These are phyloP conservation scores for Drosophila parthenogenetica DNA, from an alignment of 2,888 invertebrate genomes.

Conservation along the genomic window DNA sequence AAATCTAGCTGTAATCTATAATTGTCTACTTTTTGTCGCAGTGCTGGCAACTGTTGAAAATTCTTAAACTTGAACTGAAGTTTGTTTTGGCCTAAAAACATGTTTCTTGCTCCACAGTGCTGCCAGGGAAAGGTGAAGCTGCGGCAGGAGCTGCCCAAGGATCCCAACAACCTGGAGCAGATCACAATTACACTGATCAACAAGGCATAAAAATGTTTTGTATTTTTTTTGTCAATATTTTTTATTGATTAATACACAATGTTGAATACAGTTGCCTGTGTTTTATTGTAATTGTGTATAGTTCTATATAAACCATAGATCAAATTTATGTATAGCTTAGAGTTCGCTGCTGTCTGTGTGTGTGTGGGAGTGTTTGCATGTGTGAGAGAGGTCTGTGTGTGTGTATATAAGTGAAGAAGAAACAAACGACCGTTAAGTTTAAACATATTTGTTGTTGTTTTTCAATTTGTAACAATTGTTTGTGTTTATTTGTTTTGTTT, in stretches of 20 bases:
- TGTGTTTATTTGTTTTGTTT: constrained; percentile 41
- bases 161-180: not conserved
- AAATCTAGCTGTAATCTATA: too few species aligned
- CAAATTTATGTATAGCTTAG: constrained; percentile 20
- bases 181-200: constrained; percentile 16
- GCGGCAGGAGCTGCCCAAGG: not conserved
- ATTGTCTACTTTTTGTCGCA: not conserved
- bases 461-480: constrained; percentile 59
- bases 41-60: not conserved
- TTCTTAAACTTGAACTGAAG: too few species aligned
- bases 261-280: constrained; percentile 33
- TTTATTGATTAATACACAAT: constrained; percentile 54
- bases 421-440: constrained; percentile 50
- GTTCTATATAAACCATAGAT: constrained; percentile 27
- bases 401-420: constrained; percentile 23
- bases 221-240: constrained; percentile 36
- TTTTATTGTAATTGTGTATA: constrained; percentile 20
- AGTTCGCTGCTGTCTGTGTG: constrained; percentile 1
- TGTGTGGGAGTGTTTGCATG: constrained; percentile 18
- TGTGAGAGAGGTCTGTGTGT: constrained; percentile 13
- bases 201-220: not conserved
- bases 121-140: constrained; percentile 24
- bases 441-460: constrained; percentile 17
- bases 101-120: constrained; percentile 16
- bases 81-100: not conserved